Evolutionary conservation across 1,140 invertebrate genomes (phyloP), one percentile per base, ranked within the genome.

Genomic region (Anastatus disparis): DNA sequence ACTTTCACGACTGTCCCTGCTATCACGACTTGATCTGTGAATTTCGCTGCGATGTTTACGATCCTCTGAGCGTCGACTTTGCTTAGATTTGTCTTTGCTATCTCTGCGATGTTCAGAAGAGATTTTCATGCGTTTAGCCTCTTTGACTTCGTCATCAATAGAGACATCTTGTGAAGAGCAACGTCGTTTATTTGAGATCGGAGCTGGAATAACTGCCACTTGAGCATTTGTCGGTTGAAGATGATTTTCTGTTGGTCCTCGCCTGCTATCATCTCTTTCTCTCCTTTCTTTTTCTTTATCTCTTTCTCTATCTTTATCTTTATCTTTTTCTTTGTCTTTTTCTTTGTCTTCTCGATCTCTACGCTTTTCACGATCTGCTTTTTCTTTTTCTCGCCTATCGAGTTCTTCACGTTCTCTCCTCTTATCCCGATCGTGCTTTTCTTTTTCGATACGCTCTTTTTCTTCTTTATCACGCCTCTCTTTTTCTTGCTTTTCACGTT

Each of bases 161-260:
- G 86, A 87, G 48, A 91, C 90, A 40, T 95, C 93, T 77, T 94
- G 92, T 1, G 91, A 93, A 53, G 93, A 93, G 67, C 93, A 89
- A 58, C 93, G 88, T 46, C 93, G 87, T 81, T 94, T 94, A 31
- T 89, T 87, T 0, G 89, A 87, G 35, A 90, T 87, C 42, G 89
- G 88, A 1, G 90, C 89, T 0, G 92, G 91, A 50, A 74, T 50
- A 20, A 63, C 67, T 22, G 78, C 78, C 42, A 68, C 74, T 29
- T 81, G 80, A 1, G 72, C 59, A 9, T 66, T 74, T 0, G 76
- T 66, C 0, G 78, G 77, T 53, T 83, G 82, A 46, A 78, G 12
- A 71, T 84, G 80, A 74, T 86, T 84, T 42, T 84, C 82, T 0
- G 63, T 75, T 0, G 79, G 77, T 10, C 76, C 78, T 10, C 76